phyloP scores from a whole-genome alignment of 1,140 invertebrate genomes.

The Danaus plexippus region DNA sequence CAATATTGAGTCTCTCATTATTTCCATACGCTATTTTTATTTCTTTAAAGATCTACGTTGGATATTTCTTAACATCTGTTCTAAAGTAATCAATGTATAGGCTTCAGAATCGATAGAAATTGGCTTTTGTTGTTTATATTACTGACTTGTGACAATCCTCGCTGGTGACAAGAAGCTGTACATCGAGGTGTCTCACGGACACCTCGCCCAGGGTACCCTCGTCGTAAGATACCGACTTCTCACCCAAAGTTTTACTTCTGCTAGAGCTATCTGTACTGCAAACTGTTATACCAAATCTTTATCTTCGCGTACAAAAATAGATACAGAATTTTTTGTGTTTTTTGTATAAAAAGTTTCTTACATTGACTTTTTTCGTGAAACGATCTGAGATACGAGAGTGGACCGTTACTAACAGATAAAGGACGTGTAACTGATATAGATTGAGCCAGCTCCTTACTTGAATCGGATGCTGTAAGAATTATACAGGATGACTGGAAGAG shows the following conservation, averaged over 20 bases:
- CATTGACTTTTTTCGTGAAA: constrained; percentile 2
- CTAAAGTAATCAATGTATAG: too few species aligned
- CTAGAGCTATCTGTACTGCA: constrained; percentile 27
- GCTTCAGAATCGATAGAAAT: too few species aligned
- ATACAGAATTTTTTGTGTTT: background rate
- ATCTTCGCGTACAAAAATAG: background rate
- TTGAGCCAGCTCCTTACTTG: constrained; percentile 23
- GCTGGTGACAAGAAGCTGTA: constrained; percentile 39
- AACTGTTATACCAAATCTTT: constrained; percentile 20
- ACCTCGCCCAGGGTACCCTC: constrained; percentile 27
- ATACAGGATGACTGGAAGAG: too few species aligned
- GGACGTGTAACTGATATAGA: constrained; percentile 35
- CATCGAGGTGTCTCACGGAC: constrained; percentile 42
- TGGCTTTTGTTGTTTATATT: background rate
- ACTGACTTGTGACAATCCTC: constrained; percentile 35
- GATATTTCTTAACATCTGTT: too few species aligned
- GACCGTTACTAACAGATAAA: constrained; percentile 1
- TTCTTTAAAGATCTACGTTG: too few species aligned
- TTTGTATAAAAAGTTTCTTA: constrained; percentile 2
- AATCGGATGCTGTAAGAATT: constrained; percentile 22
- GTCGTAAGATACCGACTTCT: constrained; percentile 40
- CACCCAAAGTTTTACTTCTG: constrained; percentile 28
- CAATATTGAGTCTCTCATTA: too few species aligned
- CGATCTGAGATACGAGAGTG: background rate
- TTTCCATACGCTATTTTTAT: too few species aligned